A percentile compares a stretch with the other conserved stretches of the same genome.
phyloP scores from a whole-genome alignment of 2,797 vertebrate genomes.

The Melanogrammus aeglefinus region DNA sequence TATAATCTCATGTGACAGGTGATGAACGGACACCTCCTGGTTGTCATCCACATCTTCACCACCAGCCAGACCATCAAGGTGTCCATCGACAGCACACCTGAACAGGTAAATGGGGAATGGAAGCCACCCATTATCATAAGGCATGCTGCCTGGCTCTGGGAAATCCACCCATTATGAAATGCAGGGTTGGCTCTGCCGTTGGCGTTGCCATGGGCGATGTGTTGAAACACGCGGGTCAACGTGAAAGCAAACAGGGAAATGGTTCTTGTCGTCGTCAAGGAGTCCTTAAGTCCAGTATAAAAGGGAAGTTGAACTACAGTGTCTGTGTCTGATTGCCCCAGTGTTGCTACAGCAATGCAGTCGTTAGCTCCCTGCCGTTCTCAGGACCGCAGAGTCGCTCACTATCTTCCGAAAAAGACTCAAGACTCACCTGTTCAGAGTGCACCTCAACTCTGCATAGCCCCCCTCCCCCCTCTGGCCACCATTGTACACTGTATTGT shows the following conservation, averaged over 20 bases:
- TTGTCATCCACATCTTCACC: constrained; percentile 86
- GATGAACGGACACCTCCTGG: constrained; percentile 81
- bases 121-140: neutral
- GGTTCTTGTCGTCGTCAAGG: neutral
- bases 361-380: too few relatives aligned
- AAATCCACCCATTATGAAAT: too few relatives aligned
- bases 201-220: too few relatives aligned
- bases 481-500: too few relatives aligned
- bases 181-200: too few relatives aligned
- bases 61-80: constrained; percentile 95
- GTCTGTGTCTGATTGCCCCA: neutral
- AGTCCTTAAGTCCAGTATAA: neutral
- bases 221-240: neutral
- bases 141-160: neutral
- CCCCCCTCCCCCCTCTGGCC: too few relatives aligned
- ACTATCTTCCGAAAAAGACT: too few relatives aligned
- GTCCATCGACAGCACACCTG: constrained; percentile 85
- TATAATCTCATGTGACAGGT: constrained; percentile 56
- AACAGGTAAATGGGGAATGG: constrained; percentile 63
- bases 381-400: too few relatives aligned
- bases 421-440: too few relatives aligned
- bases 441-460: too few relatives aligned
- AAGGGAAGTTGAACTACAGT: neutral
- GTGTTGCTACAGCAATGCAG: neutral
- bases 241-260: neutral